Conservation (phyloP, 23 tunicate genomes). For the Oikopleura albicans region DNA sequence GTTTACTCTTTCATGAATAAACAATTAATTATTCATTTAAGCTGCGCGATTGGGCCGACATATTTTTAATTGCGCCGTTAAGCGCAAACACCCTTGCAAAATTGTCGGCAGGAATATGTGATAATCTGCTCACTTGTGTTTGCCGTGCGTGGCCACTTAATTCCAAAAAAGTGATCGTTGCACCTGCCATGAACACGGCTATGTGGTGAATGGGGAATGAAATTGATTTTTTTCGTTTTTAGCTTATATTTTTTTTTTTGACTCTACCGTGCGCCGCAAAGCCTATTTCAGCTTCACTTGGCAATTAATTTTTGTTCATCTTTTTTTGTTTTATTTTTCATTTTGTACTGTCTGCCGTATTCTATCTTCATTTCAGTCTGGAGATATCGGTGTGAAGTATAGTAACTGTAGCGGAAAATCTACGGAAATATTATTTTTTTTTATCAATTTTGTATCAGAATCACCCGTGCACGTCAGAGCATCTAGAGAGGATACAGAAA, state of each 20-base stretch:
- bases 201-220: conserved; percentile 32
- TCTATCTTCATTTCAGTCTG: too few species aligned
- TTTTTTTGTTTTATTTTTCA: too few species aligned
- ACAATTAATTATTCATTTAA: background rate
- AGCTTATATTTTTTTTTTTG: too few species aligned
- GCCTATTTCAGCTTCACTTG: too few species aligned
- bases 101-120: conserved; percentile 60
- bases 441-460: background rate
- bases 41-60: conserved; percentile 71
- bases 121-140: conserved; percentile 59
- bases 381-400: too few species aligned
- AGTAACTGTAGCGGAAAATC: too few species aligned
- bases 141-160: conserved; percentile 56
- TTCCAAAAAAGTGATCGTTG: conserved; percentile 34
- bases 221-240: background rate
- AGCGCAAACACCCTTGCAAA: conserved; percentile 74
- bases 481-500: conserved; percentile 26
- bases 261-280: too few species aligned
- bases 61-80: conserved; percentile 55
- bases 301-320: too few species aligned
- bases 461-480: conserved; percentile 46
- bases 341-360: too few species aligned
- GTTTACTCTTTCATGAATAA: background rate
- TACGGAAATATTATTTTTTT: too few species aligned
- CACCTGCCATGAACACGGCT: conserved; percentile 89